Base-by-base conservation (phyloP, 2,113 vertebrate genomes). In the Accipiter cooperii region DNA sequence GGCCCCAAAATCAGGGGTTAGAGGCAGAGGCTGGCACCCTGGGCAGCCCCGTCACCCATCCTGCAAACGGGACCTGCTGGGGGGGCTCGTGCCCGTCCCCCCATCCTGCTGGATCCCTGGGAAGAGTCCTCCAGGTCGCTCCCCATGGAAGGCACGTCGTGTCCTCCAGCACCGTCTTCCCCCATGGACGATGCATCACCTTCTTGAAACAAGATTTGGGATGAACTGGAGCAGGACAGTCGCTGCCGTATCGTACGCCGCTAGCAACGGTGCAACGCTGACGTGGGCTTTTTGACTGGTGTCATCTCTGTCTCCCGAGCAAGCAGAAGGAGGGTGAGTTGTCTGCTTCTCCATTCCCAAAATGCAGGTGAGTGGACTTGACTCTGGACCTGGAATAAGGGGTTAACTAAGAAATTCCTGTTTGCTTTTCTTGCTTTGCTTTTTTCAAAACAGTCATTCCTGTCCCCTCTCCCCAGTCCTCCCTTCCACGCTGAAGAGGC, bases 231-330 rank as follows among this genome's bases (percentile, higher is more conserved):
- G 29, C 21, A 20, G 52, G 26, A 65, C 19, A 14, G 18, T 16
- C 36, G 2, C 28, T 17, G 65, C 26, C 3, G 3, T 20, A 8
- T 8, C 5, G 1, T 3, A 1, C 4, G 4, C 31, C 28, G 2
- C 46, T 49, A 55, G 21, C 25, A 34, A 3, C 1, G 10, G 17
- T 4, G 13, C 25, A 40, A 25, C 28, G 5, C 16, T 34, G 52
- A 6, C 12, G 1, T 2, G 7, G 4, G 0, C 40, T 34, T 36
- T 49, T 31, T 54, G 31, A 10, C 14, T 26, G 14, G 18, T 31
- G 36, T 10, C 17, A 8, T 38, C 65, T 61, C 54, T 73, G 42
- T 25, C 17, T 49, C 52, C 24, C 25, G 58, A 29, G 20, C 38
- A 54, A 88, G 22, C 19, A 36, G 42, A 69, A 82, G 54, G 40